Evolutionary conservation across 2,113 vertebrate species (phyloP).

Genomic region (Salvelinus sp.): DNA sequence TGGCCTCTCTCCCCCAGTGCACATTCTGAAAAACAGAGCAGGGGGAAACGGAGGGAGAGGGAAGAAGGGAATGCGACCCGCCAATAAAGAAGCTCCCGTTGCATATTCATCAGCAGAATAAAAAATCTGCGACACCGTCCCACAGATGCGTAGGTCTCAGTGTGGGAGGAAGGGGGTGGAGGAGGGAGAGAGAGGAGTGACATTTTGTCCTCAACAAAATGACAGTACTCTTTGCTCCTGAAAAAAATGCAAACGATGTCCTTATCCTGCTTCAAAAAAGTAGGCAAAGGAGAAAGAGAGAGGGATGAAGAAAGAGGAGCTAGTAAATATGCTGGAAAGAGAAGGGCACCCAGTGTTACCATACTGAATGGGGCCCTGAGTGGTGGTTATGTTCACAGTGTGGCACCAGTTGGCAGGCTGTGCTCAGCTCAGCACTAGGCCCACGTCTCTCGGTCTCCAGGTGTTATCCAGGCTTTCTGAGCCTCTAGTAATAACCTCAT

Average conservation of each 20-base stretch:
- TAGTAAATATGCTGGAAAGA: conserved; percentile 61
- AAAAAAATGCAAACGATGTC: conserved; percentile 50
- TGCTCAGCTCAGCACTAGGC: not conserved
- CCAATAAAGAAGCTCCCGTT: conserved; percentile 73
- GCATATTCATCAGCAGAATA: conserved; percentile 87
- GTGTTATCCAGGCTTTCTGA: conserved; percentile 30
- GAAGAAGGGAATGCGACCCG: conserved; percentile 17
- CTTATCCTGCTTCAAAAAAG: conserved; percentile 42
- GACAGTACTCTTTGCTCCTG: conserved; percentile 59
- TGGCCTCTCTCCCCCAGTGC: conserved; percentile 74
- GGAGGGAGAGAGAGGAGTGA: conserved; percentile 49
- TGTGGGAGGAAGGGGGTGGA: conserved; percentile 65
- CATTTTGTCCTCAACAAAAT: conserved; percentile 74
- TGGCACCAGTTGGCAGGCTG: conserved; percentile 29
- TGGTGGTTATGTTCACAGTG: conserved; percentile 40
- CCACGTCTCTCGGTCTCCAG: not conserved
- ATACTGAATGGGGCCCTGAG: conserved; percentile 41
- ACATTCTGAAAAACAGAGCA: conserved; percentile 72
- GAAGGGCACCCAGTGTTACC: conserved; percentile 38
- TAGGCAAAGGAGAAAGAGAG: conserved; percentile 35
- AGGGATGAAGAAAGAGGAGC: conserved; percentile 32
- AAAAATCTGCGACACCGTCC: conserved; percentile 76
- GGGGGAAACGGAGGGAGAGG: conserved; percentile 41
- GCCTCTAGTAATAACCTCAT: conserved; percentile 77
- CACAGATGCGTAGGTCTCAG: conserved; percentile 72